Evolutionary conservation across 2,888 invertebrate species (phyloP).

Genomic region (Eumacrocentrus americanus): DNA sequence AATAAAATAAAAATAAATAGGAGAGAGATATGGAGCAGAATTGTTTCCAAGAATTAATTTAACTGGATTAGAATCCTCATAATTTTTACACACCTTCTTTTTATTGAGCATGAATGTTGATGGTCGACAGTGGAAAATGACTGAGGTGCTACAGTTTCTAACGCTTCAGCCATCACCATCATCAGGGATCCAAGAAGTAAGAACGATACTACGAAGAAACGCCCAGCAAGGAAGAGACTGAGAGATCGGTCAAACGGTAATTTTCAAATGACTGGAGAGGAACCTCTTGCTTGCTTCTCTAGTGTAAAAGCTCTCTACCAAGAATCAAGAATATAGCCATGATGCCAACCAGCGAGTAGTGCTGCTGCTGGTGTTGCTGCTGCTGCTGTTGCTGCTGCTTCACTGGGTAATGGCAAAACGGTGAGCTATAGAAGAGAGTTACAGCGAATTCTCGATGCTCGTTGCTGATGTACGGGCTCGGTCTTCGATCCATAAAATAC

Average conservation of each 20-base stretch:
- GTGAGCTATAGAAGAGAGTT: background rate
- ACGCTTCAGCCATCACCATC: background rate
- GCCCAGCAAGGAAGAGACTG: background rate
- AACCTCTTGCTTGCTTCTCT: slow-evolving; percentile 22
- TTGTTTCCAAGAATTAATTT: background rate
- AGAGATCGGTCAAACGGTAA: slow-evolving; percentile 38
- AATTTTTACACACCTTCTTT: background rate
- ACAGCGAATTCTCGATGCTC: slow-evolving; percentile 26
- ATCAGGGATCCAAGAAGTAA: slow-evolving; percentile 8
- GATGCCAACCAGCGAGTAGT: background rate
- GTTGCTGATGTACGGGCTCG: slow-evolving; percentile 27
- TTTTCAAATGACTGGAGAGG: slow-evolving; percentile 35
- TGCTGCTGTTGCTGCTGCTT: background rate
- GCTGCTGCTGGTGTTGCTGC: background rate
- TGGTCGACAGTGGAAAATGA: background rate
- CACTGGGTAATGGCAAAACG: background rate
- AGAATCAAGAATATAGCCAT: slow-evolving; percentile 1
- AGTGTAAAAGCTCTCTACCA: slow-evolving; percentile 12
- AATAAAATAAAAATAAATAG: slow-evolving; percentile 9
- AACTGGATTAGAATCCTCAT: background rate
- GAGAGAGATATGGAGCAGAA: background rate
- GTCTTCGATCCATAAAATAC: slow-evolving; percentile 40
- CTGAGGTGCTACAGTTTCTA: background rate
- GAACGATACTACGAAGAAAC: slow-evolving; percentile 10
- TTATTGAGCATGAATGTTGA: background rate